Conservation (phyloP, 2,797 vertebrate species). For the Lagocephalus sceleratus region DNA sequence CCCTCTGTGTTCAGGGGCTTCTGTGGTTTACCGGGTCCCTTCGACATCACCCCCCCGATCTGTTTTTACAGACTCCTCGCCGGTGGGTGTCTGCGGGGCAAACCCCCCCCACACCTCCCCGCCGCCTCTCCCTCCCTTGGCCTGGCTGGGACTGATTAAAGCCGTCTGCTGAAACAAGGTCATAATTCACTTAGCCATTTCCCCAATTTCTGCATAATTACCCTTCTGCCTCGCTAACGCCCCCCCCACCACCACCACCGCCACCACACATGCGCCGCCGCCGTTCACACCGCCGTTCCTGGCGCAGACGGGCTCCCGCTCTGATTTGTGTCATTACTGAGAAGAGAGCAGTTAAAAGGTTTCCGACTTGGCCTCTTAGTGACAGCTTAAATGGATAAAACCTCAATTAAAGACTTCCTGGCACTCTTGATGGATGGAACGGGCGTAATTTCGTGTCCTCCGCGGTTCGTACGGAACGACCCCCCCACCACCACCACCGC, state of each 20-base stretch:
- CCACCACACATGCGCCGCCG: conserved; percentile 21
- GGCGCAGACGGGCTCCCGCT: conserved; percentile 64
- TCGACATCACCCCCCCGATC: conserved; percentile 1
- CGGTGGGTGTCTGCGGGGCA: conserved; percentile 13
- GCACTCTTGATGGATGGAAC: conserved; percentile 53
- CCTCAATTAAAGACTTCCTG: conserved; percentile 72
- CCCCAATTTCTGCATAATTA: conserved; percentile 76
- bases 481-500: too few relatives aligned
- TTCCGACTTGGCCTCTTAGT: conserved; percentile 73
- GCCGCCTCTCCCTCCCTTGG: conserved; percentile 37
- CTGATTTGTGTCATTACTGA: conserved; percentile 75
- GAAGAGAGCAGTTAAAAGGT: conserved; percentile 74
- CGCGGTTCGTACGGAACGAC: conserved; percentile 1
- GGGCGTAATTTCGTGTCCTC: conserved; percentile 52
- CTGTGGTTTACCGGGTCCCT: conserved; percentile 30
- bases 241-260: too few relatives aligned
- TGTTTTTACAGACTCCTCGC: too few relatives aligned
- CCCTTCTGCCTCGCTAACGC: conserved; percentile 49
- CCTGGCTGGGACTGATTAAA: conserved; percentile 69
- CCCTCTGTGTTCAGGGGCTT: not conserved
- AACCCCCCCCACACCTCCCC: conserved; percentile 31
- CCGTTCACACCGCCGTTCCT: conserved; percentile 24
- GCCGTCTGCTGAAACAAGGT: conserved; percentile 71
- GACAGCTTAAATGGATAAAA: conserved; percentile 78
- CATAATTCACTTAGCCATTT: conserved; percentile 77